phyloP scores from a whole-genome alignment of 2,113 vertebrate species.

The Scolopax mira region DNA sequence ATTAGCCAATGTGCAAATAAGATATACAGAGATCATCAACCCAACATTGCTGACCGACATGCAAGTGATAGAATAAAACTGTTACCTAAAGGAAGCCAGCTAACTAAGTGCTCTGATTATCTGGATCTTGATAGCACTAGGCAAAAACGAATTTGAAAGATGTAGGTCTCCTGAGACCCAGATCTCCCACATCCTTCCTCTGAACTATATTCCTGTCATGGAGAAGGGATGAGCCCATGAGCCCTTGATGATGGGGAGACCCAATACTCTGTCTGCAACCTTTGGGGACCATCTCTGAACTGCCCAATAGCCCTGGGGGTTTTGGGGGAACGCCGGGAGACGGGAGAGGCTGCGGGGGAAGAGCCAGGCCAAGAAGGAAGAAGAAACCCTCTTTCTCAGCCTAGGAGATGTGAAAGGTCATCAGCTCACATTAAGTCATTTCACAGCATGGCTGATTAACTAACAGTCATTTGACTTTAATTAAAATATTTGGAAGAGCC shows the following conservation, averaged over 20 bases:
- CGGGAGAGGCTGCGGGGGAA: accelerated
- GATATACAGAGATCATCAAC: neutral
- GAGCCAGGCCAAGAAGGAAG: neutral
- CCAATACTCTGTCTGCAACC: neutral
- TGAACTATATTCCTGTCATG: neutral
- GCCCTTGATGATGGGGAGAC: neutral
- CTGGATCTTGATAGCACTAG: neutral
- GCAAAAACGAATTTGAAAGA: neutral
- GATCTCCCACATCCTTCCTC: neutral
- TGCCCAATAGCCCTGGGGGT: neutral
- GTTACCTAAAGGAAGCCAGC: neutral
- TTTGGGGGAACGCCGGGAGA: neutral
- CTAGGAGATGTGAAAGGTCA: neutral
- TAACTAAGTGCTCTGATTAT: neutral
- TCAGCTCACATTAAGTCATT: neutral
- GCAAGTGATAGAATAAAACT: neutral
- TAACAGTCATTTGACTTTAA: neutral
- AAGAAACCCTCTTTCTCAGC: neutral
- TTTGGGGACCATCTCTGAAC: neutral
- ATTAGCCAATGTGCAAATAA: neutral
- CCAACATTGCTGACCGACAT: accelerated
- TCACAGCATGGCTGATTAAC: neutral
- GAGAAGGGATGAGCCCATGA: neutral
- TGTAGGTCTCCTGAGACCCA: neutral
- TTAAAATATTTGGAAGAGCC: neutral